Percentiles rank a stretch among this genome's conserved stretches.
Conservation (phyloP, 2,113 vertebrate species). For the Pelmatolapia mariae region DNA sequence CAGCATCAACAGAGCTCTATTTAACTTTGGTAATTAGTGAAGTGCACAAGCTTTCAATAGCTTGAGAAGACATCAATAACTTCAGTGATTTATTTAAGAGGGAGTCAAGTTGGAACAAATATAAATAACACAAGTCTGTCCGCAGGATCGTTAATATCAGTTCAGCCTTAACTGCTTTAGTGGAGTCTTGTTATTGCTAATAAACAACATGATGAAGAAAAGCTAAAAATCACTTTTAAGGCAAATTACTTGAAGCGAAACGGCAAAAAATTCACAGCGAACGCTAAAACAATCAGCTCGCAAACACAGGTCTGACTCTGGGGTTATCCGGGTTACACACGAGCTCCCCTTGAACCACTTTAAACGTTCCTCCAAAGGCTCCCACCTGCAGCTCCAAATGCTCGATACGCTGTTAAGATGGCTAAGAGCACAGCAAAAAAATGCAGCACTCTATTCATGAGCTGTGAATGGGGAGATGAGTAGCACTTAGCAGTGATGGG, state of each 20-base stretch:
- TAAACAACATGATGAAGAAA: not conserved
- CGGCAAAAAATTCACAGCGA: accelerated
- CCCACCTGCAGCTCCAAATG: not conserved
- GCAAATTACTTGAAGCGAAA: not conserved
- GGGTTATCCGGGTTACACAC: not conserved
- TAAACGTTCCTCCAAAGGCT: not conserved
- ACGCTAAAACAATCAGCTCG: not conserved
- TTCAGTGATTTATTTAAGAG: not conserved
- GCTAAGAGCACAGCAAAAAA: not conserved
- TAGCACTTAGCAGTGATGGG: conserved; percentile 24
- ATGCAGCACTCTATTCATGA: conserved; percentile 9
- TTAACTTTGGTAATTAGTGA: not conserved
- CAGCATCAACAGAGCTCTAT: not conserved
- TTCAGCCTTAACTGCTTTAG: not conserved
- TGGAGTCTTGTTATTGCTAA: not conserved
- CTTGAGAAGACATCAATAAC: not conserved
- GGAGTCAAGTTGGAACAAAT: not conserved
- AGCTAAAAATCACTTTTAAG: not conserved
- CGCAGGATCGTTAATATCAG: not conserved
- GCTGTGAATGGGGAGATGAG: conserved; percentile 15
- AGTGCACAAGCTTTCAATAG: not conserved
- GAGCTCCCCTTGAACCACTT: not conserved
- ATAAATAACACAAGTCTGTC: not conserved
- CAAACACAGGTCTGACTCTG: not conserved
- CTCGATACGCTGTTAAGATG: not conserved